Base-by-base conservation (phyloP, 2,797 vertebrate species). In the Amazona ochrocephala region DNA sequence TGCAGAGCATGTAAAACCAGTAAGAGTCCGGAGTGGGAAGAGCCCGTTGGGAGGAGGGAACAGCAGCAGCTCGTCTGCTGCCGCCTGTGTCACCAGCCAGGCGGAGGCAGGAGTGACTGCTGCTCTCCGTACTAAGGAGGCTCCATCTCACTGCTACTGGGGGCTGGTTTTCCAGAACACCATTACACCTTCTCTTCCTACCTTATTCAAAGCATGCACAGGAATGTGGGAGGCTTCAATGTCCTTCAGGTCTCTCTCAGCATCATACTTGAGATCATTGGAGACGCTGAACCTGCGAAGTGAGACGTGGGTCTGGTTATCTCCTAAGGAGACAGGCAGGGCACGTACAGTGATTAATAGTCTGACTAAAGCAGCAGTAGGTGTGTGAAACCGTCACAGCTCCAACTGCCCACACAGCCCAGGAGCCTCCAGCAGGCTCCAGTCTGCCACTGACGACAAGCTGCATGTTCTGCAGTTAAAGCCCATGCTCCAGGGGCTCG, bases 201-300 rank as follows among this genome's bases (percentile, higher is more conserved):
- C 99, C 98, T 99, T 99, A 98, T 99, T 99, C 98, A 99, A 98
- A 90, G 99, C 99, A 70, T 99, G 99, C 96, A 99, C 99, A 42
- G 98, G 98, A 94, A 99, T 99, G 98, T 95, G 97, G 13, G 97
- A 93, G 62, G 99, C 99, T 51, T 99, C 98, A 29, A 99, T 99
- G 97, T 99, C 99, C 97, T 99, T 98, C 96, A 99, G 98, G 98
- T 99, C 99, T 90, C 99, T 98, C 98, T 99, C 99, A 16, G 99
- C 99, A 88, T 99, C 99, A 10, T 99, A 99, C 96, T 99, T 99
- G 97, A 99, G 99, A 96, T 99, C 99, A 44, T 99, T 99, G 95
- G 99, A 99, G 97, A 99, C 99, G 39, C 99, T 99, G 98, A 99
- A 99, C 99, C 99, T 99, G 96, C 64, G 50, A 91, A 29, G 73